Base-by-base conservation (phyloP, 2,888 invertebrate genomes). In the Drosophila mayaguana region DNA sequence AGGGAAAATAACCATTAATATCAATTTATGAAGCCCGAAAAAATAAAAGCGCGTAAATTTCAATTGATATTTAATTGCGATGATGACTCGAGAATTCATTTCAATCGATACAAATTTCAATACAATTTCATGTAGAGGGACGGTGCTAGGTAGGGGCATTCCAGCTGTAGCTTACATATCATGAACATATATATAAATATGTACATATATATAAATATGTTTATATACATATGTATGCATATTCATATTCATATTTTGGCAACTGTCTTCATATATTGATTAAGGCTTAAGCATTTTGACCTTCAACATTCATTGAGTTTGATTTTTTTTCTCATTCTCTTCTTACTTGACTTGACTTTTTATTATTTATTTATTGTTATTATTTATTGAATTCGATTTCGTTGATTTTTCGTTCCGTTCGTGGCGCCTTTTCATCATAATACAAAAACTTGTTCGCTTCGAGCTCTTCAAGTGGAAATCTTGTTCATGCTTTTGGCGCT, bases 241-340 rank as follows among this genome's bases (percentile, higher is more conserved):
- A 57, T 63, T 25, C 42, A 28, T 50, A 42, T 46, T 60, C 36
- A 28, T 28, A 32, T 67, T 68, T 72, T 68, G 62, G 69, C 45
- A 59, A 64, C 62, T 64, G 69, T 64, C 74, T 81, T 77, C 88
- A 77, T 80, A 81, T 87, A 83, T 89, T 84, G 75, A 77, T 89
- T 89, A 85, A 79, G 69, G 72, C 88, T 87, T 80, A 89, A 89
- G 85, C 88, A 85, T 89, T 90, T 72, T 85, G 81, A 90, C 89
- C 89, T 90, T 89, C 89, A 85, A 60, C 81, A 80, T 72, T 85
- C 87, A 90, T 91, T 89, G 83, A 87, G 79, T 81, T 89, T 75
- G 72, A 36, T 48, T 48, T 40, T 22, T 18, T 34, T 18, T 50
- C 1, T 40, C 8, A n/a, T 16, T 22, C n/a, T n/a, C 36, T 38